Evolutionary conservation across 37 sponge, comb jelly and placozoan species (phyloP).

Genomic region (Chondrilla cf. caribensis): DNA sequence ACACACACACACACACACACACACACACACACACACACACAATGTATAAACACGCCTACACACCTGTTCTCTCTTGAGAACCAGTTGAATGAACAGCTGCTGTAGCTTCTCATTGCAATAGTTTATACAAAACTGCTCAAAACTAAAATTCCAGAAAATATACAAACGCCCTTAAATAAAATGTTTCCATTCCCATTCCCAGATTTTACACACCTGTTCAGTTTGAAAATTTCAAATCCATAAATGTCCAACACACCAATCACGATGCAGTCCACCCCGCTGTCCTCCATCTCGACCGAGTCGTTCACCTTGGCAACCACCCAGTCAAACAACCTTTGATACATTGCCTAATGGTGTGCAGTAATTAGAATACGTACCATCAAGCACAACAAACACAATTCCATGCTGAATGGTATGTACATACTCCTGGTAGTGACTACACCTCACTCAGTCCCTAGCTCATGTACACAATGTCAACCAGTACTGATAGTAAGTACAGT

Average conservation of each 20-base stretch:
- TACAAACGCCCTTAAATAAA: too few species aligned
- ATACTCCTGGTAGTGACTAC: too few species aligned
- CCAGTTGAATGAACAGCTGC: slow-evolving; percentile 88
- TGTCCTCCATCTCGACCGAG: slow-evolving; percentile 33
- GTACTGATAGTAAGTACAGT: too few species aligned
- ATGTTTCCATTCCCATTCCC: background rate
- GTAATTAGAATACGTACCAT: background rate
- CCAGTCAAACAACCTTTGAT: slow-evolving; percentile 53
- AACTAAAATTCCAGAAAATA: slow-evolving; percentile 46
- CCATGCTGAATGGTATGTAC: too few species aligned
- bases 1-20: slow-evolving; percentile 7
- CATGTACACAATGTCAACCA: too few species aligned
- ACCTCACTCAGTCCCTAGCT: too few species aligned
- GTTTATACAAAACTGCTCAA: slow-evolving; percentile 99
- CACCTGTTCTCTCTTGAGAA: slow-evolving; percentile 63
- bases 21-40: background rate
- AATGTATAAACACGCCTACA: background rate
- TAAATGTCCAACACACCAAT: slow-evolving; percentile 75
- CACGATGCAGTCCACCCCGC: slow-evolving; percentile 15
- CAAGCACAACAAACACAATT: background rate
- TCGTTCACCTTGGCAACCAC: slow-evolving; percentile 53
- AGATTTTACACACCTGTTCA: slow-evolving; percentile 56
- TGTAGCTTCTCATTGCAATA: slow-evolving; percentile 99
- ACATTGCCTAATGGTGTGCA: slow-evolving; percentile 52
- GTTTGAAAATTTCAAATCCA: slow-evolving; percentile 71